These are phyloP conservation scores for Corydoras sp. DNA, from an alignment of 2,113 vertebrate species.

Conservation along the genomic window DNA sequence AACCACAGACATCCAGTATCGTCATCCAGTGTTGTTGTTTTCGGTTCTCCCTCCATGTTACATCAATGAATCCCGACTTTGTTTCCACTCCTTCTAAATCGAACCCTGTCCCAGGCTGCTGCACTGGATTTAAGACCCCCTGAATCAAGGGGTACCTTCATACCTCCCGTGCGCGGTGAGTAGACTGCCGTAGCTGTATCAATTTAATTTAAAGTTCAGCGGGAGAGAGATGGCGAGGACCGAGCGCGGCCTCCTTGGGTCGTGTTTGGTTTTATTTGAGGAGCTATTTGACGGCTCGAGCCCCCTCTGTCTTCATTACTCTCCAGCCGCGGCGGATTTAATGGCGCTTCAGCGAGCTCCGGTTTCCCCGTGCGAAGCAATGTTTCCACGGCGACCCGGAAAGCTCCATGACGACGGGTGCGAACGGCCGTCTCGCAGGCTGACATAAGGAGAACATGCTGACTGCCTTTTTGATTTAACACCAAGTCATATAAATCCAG, in stretches of 20 bases:
- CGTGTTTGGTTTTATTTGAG: slow-evolving; percentile 31
- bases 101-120: not conserved
- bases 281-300: slow-evolving; percentile 28
- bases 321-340: slow-evolving; percentile 31
- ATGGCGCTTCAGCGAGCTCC: slow-evolving; percentile 25
- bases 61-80: too few species aligned
- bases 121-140: not conserved
- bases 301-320: slow-evolving; percentile 38
- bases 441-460: slow-evolving; percentile 1
- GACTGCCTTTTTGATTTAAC: not conserved
- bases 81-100: too few species aligned
- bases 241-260: slow-evolving; percentile 13
- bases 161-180: slow-evolving; percentile 10
- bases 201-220: slow-evolving; percentile 14
- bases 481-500: not conserved
- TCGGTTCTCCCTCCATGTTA: too few species aligned
- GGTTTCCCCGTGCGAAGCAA: slow-evolving; percentile 16
- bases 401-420: slow-evolving; percentile 43
- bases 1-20: too few species aligned
- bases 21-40: too few species aligned
- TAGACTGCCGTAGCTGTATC: not conserved
- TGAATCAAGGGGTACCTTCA: slow-evolving; percentile 2
- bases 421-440: slow-evolving; percentile 4
- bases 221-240: slow-evolving; percentile 14
- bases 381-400: slow-evolving; percentile 45